Conservation (phyloP, 2,888 invertebrate species). For the Anorthoa munda region DNA sequence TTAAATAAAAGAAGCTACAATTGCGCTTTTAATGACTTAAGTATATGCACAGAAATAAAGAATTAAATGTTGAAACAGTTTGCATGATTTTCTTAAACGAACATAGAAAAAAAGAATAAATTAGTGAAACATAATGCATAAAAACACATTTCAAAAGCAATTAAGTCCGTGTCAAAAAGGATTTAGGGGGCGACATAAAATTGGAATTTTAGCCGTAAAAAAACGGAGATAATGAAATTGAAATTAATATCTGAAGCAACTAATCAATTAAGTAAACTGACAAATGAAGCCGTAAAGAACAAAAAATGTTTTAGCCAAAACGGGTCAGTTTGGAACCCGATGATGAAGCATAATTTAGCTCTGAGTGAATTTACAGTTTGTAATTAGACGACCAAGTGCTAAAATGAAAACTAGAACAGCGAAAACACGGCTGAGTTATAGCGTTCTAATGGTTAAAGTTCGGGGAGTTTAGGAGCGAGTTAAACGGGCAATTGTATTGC, state of each 20-base stretch:
- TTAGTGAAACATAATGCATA: neutral
- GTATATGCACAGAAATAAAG: neutral
- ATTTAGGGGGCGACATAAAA: constrained; percentile 11
- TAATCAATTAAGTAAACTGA: constrained; percentile 36
- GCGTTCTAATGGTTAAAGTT: constrained; percentile 78
- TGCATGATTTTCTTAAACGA: too few species aligned
- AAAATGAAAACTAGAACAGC: constrained; percentile 66
- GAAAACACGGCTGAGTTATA: constrained; percentile 68
- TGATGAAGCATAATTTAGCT: constrained; percentile 31
- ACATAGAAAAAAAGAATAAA: neutral
- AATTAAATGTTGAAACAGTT: neutral
- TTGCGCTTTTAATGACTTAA: neutral
- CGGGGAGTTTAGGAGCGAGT: constrained; percentile 64
- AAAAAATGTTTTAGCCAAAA: constrained; percentile 15
- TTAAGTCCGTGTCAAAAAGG: neutral
- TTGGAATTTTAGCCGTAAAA: constrained; percentile 1
- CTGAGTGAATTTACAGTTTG: constrained; percentile 46
- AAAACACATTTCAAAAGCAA: constrained; percentile 19
- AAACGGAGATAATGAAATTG: constrained; percentile 1
- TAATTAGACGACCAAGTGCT: constrained; percentile 62
- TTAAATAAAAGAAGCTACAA: neutral
- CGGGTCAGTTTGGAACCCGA: neutral
- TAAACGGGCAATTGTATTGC: constrained; percentile 74
- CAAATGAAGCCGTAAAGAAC: constrained; percentile 19
- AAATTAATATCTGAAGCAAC: constrained; percentile 35